Conservation (phyloP, 2,888 invertebrate genomes). For the Heliconius hortense region DNA sequence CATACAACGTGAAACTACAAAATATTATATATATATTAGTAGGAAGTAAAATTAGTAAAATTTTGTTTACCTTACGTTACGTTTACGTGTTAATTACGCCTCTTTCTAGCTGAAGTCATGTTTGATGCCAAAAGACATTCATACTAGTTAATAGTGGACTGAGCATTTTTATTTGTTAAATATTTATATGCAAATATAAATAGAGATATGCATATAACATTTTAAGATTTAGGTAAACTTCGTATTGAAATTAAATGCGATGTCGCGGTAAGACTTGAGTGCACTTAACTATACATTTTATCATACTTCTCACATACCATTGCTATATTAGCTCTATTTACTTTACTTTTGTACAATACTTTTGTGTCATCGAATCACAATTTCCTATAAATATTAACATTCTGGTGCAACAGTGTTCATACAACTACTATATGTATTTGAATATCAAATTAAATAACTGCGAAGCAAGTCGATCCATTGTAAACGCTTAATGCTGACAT, state of each 20-base stretch:
- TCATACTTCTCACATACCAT: background rate
- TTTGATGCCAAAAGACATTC: too few relatives aligned
- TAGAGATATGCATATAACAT: background rate
- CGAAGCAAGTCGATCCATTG: conserved; percentile 47
- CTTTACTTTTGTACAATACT: background rate
- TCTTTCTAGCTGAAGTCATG: too few relatives aligned
- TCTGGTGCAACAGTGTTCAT: background rate
- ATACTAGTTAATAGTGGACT: too few relatives aligned
- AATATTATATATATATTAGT: too few relatives aligned
- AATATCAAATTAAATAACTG: conserved; percentile 39
- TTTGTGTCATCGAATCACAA: conserved; percentile 26
- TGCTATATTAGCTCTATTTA: background rate
- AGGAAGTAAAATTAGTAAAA: too few relatives aligned
- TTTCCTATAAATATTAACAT: background rate
- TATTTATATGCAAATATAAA: too few relatives aligned
- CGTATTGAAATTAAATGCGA: background rate
- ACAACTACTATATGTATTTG: background rate
- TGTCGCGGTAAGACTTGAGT: background rate
- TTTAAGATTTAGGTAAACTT: background rate
- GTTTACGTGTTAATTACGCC: too few relatives aligned
- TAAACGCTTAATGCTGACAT: conserved; percentile 19
- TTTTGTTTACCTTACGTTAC: too few relatives aligned
- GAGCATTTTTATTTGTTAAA: too few relatives aligned
- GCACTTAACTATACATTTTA: background rate
- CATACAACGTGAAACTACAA: background rate